A percentile compares a stretch with the other conserved stretches of the same genome.
These are phyloP conservation scores for Pandemis corylana DNA, from an alignment of 2,888 invertebrate species.

Conservation along the genomic window DNA sequence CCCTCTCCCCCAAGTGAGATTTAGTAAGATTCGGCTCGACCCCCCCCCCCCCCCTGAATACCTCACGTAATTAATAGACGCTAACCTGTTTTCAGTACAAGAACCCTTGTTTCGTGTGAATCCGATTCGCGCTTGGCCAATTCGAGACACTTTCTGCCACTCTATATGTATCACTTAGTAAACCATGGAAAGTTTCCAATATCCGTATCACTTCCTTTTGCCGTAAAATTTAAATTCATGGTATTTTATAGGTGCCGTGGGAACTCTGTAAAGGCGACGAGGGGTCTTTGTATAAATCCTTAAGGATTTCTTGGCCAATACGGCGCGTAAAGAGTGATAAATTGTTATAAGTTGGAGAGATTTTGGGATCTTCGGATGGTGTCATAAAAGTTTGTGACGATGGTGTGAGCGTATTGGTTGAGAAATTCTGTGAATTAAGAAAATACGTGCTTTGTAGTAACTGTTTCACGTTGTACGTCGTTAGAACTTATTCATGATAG, in stretches of 20 bases:
- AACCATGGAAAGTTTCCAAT: slow-evolving; percentile 11
- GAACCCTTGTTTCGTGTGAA: too few relatives aligned
- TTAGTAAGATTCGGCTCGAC: too few relatives aligned
- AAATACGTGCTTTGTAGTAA: too few relatives aligned
- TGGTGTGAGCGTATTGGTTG: background rate
- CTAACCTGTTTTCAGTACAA: too few relatives aligned
- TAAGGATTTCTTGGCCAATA: slow-evolving; percentile 26
- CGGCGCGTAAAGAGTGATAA: slow-evolving; percentile 27
- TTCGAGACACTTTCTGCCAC: slow-evolving; percentile 6
- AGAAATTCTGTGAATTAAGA: too few relatives aligned
- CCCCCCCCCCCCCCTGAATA: too few relatives aligned
- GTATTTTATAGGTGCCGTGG: slow-evolving; percentile 23
- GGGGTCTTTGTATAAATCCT: slow-evolving; percentile 12
- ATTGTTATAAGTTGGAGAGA: slow-evolving; percentile 31
- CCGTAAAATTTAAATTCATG: slow-evolving; percentile 35
- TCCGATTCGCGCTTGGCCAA: too few relatives aligned
- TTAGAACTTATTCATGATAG: too few relatives aligned
- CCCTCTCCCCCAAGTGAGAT: too few relatives aligned
- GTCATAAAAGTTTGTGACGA: slow-evolving; percentile 28
- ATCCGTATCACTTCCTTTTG: slow-evolving; percentile 33
- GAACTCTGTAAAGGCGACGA: slow-evolving; percentile 17
- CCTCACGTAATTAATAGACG: too few relatives aligned
- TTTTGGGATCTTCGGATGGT: slow-evolving; percentile 14
- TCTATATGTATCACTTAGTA: slow-evolving; percentile 9
- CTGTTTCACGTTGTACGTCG: too few relatives aligned